A percentile compares a stretch with the other conserved stretches of the same genome.
These are phyloP conservation scores for Leucophenga montana DNA, from an alignment of 2,888 invertebrate genomes.

Conservation along the genomic window DNA sequence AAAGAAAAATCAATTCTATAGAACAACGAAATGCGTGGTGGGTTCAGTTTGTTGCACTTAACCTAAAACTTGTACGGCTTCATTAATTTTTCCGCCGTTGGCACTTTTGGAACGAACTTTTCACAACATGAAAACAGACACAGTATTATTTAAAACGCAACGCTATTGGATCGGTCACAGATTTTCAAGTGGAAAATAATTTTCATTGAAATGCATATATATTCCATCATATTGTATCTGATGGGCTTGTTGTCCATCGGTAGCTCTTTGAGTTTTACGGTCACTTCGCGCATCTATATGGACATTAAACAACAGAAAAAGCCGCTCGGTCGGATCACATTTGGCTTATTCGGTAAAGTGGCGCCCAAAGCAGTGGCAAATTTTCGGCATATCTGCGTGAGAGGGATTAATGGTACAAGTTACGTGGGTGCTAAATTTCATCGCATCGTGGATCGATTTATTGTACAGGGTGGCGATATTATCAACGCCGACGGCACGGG, in stretches of 20 bases:
- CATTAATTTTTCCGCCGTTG: background rate
- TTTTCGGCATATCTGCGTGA: constrained; percentile 85
- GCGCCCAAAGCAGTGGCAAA: constrained; percentile 91
- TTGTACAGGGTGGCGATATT: constrained; percentile 95
- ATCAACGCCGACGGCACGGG: constrained; percentile 85
- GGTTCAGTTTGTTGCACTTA: constrained; percentile 56
- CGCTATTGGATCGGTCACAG: background rate
- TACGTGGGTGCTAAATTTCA: constrained; percentile 88
- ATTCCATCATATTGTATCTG: constrained; percentile 38
- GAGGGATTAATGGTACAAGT: constrained; percentile 83
- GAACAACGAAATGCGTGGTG: too few relatives aligned
- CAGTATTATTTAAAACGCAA: background rate
- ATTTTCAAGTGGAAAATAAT: background rate
- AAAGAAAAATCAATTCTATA: too few relatives aligned
- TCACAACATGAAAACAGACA: background rate
- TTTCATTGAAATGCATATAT: constrained; percentile 47
- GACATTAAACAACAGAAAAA: constrained; percentile 85
- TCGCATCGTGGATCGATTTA: constrained; percentile 89
- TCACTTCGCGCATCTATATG: constrained; percentile 80
- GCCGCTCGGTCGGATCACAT: constrained; percentile 83
- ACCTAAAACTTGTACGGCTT: constrained; percentile 56
- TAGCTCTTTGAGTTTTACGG: constrained; percentile 63
- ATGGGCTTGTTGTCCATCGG: constrained; percentile 36
- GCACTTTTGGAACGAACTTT: background rate
- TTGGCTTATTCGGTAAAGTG: constrained; percentile 87